Evolutionary conservation across 2,113 vertebrate genomes (phyloP).

Genomic region (Sylvilagus bachmani): DNA sequence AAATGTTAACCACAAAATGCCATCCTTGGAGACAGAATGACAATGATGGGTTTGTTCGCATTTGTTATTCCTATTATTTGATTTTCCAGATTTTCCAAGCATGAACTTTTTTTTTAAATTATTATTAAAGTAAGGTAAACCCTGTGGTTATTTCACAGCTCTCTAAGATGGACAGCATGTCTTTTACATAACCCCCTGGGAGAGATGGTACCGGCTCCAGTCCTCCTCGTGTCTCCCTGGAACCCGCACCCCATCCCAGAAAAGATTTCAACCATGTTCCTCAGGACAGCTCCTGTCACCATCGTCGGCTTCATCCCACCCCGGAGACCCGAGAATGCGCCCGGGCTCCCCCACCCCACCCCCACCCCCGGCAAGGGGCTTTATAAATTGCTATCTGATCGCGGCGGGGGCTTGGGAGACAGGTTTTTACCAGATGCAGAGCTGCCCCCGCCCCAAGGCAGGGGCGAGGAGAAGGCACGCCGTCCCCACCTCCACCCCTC

Average conservation of each 20-base stretch:
- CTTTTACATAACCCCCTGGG: conserved; percentile 79
- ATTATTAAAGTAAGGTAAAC: conserved; percentile 24
- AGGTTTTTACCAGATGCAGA: conserved; percentile 22
- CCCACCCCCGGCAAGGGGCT: neutral
- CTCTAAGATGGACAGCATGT: neutral
- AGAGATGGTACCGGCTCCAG: conserved; percentile 54
- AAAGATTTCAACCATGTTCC: conserved; percentile 46
- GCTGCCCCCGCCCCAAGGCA: conserved; percentile 40
- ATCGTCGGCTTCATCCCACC: conserved; percentile 30
- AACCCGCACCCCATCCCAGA: conserved; percentile 58
- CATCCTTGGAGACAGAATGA: conserved; percentile 29
- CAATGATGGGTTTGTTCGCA: conserved; percentile 15
- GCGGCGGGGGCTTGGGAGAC: neutral
- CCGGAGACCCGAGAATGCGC: conserved; percentile 34
- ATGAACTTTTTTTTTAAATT: neutral
- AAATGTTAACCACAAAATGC: conserved; percentile 53
- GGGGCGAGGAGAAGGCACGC: conserved; percentile 11
- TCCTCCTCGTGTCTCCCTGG: conserved; percentile 53
- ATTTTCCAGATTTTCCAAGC: conserved; percentile 15
- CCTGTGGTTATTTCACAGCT: conserved; percentile 10
- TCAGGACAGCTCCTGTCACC: conserved; percentile 47
- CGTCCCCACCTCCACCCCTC: conserved; percentile 62
- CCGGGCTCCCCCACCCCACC: neutral
- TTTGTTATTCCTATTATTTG: conserved; percentile 26
- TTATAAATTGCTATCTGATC: neutral